Evolutionary conservation across 2,888 invertebrate genomes (phyloP).

Genomic region (Odontothrips loti): DNA sequence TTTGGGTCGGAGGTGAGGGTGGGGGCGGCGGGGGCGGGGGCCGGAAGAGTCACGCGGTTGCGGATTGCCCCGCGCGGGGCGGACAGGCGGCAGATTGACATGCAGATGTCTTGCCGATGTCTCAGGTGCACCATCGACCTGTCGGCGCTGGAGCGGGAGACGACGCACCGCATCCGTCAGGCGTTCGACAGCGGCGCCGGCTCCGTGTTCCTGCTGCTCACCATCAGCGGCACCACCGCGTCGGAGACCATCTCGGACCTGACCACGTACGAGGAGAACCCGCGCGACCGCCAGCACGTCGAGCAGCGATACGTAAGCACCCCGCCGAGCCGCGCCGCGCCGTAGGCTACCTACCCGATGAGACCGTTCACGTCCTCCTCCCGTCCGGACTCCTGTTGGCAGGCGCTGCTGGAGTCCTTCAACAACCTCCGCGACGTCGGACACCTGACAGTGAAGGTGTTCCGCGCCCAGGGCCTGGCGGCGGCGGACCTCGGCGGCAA

Average conservation of each 20-base stretch:
- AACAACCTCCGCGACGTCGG: slow-evolving; percentile 82
- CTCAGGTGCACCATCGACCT: slow-evolving; percentile 80
- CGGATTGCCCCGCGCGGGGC: neutral
- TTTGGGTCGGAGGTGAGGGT: too few species aligned
- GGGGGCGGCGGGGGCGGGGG: neutral
- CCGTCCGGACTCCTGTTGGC: slow-evolving; percentile 36
- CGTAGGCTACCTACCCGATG: too few species aligned
- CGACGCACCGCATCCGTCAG: slow-evolving; percentile 84
- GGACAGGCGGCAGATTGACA: neutral
- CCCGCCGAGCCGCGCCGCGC: neutral
- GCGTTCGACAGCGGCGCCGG: slow-evolving; percentile 84
- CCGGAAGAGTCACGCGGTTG: neutral
- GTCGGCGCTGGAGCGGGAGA: slow-evolving; percentile 76
- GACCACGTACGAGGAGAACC: slow-evolving; percentile 76
- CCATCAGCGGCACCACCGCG: slow-evolving; percentile 91
- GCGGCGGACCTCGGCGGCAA: slow-evolving; percentile 96
- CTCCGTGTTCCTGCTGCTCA: slow-evolving; percentile 75
- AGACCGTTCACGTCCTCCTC: too few species aligned
- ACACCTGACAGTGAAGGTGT: slow-evolving; percentile 85
- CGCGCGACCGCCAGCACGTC: slow-evolving; percentile 61
- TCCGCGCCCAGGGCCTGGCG: slow-evolving; percentile 71
- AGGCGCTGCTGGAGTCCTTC: slow-evolving; percentile 66
- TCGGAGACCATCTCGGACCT: slow-evolving; percentile 90
- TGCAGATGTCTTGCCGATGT: slow-evolving; percentile 38
- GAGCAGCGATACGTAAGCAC: slow-evolving; percentile 65